Base-by-base conservation (phyloP, 2,797 vertebrate species). In the Helostoma temminkii region DNA sequence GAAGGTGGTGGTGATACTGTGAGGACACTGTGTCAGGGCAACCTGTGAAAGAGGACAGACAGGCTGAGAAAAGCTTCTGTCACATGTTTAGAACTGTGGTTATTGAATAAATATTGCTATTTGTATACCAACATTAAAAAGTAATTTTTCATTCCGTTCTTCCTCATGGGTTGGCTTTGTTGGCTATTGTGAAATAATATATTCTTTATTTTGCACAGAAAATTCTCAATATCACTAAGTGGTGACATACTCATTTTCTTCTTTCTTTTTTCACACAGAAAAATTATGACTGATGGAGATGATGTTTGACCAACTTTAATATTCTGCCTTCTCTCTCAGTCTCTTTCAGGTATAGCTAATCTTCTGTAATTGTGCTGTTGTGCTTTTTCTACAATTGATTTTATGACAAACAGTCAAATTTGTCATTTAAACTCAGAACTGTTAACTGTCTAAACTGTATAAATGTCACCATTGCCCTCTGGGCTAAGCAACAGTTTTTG, bases 1-100 rank as follows among this genome's bases (percentile, higher is more conserved):
- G 41, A 60, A 42, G 28, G 46, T 62, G 54, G 71, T 46, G 58
- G 57, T 57, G 67, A 83, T 56, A 24, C 57, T 61, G 42, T 73
- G 66, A 71, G 73, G 72, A 64, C 66, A 76, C 45, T 42, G 67
- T 78, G 75, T 80, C 67, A 73, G 56, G 47, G 62, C 45, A 49
- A 71, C 49, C 19, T 9, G 24, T 70, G 72, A 76, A 57, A 61
- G 54, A 79, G 56, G 60, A 30, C 57, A 62, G 46, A 42, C 36
- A 1, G 4, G 65, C 32, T 52, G 58, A 66, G 42, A 71, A 34
- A 39, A 59, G 45, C 19, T 14, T 10, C 43, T 1, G 28, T 66
- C 47, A 66, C 37, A 53, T 68, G 55, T 66, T 34, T 42, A n/a
- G 1, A 62, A 8, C 21, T 39, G 12, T 19, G 52, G n/a, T 39